A percentile compares a stretch with the other conserved stretches of the same genome.
phyloP scores from a whole-genome alignment of 2,797 vertebrate genomes.

The Cyclopterus lumpus region DNA sequence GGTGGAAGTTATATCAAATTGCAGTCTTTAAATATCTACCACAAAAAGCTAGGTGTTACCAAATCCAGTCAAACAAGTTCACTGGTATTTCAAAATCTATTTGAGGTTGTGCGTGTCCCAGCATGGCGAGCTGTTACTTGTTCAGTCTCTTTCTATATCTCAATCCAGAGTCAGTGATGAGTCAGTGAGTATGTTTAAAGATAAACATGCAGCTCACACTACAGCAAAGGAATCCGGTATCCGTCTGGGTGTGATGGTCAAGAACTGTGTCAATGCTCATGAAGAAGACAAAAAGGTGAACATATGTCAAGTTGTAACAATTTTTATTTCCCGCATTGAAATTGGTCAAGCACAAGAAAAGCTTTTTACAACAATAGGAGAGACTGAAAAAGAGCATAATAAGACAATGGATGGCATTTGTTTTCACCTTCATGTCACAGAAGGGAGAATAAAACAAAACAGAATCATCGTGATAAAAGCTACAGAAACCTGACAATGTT shows the following conservation, averaged over 20 bases:
- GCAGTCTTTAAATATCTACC: not conserved
- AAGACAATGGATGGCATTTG: conserved; percentile 44
- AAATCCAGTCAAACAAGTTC: not conserved
- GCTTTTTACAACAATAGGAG: conserved; percentile 69
- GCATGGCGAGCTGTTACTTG: too few relatives aligned
- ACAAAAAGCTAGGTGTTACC: not conserved
- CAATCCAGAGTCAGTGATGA: too few relatives aligned
- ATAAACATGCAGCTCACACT: not conserved
- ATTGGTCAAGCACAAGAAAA: conserved; percentile 67
- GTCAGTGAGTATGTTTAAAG: too few relatives aligned
- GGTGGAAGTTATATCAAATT: too few relatives aligned
- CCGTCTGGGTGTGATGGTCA: not conserved
- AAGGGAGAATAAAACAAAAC: conserved; percentile 38
- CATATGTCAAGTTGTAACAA: conserved; percentile 48
- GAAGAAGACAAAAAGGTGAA: not conserved
- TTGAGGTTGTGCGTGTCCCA: too few relatives aligned
- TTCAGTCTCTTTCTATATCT: too few relatives aligned
- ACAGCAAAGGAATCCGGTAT: not conserved
- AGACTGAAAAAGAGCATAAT: conserved; percentile 54
- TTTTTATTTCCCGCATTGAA: conserved; percentile 71
- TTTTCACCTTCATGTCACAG: conserved; percentile 26
- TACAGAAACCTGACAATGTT: too few relatives aligned
- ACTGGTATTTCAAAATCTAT: too few relatives aligned
- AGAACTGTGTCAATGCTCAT: not conserved
- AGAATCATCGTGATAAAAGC: conserved; percentile 9